These are phyloP conservation scores for Trematomus bernacchii DNA, from an alignment of 2,797 vertebrate species.

Conservation along the genomic window DNA sequence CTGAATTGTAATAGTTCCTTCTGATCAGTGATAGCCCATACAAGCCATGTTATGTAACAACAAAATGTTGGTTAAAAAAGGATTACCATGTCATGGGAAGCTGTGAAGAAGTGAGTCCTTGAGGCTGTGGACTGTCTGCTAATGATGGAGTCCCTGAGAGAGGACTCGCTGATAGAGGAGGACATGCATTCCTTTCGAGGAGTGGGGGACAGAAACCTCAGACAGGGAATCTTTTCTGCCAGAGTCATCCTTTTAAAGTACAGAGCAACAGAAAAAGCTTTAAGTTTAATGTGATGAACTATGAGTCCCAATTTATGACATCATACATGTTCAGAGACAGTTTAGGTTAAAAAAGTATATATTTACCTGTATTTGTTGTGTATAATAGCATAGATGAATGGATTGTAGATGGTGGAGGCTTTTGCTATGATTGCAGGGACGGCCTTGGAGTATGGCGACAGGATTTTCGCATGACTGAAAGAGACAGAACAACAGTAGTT, in stretches of 20 bases:
- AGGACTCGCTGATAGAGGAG: conserved; percentile 80
- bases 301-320: not conserved
- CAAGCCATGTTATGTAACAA: not conserved
- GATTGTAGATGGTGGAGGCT: conserved; percentile 92
- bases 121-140: conserved; percentile 79
- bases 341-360: not conserved
- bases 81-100: conserved; percentile 70
- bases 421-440: conserved; percentile 92
- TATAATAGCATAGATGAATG: conserved; percentile 92
- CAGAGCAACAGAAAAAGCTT: not conserved
- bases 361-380: conserved; percentile 91
- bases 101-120: conserved; percentile 66
- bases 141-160: conserved; percentile 76
- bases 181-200: conserved; percentile 72
- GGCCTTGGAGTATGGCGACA: conserved; percentile 91
- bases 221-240: conserved; percentile 80
- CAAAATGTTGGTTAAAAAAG: not conserved
- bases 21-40: not conserved
- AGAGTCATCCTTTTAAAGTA: conserved; percentile 75
- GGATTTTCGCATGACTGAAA: conserved; percentile 82
- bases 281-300: not conserved
- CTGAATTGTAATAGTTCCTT: not conserved
- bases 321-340: not conserved
- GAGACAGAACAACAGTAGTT: conserved; percentile 27
- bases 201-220: conserved; percentile 76